Evolutionary conservation across 2,797 vertebrate genomes (phyloP).

Genomic region (Enteromius paludinosus): DNA sequence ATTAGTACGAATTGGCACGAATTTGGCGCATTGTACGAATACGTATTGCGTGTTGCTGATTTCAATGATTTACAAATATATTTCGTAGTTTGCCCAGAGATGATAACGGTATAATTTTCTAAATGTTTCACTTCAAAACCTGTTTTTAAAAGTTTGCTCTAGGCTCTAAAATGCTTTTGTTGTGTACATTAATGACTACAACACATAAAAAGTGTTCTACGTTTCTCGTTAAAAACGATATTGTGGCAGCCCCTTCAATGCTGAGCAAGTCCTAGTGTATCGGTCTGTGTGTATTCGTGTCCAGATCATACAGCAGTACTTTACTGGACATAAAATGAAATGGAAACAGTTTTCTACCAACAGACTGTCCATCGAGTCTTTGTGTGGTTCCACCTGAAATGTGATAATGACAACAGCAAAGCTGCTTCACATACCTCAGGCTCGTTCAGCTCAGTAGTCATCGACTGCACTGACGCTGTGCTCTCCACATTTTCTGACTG

Average conservation of each 20-base stretch:
- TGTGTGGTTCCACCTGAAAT: background rate
- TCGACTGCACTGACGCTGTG: conserved; percentile 12
- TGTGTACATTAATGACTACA: background rate
- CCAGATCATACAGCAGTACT: conserved; percentile 11
- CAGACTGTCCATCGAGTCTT: background rate
- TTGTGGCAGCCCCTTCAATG: background rate
- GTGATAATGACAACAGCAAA: conserved; percentile 12
- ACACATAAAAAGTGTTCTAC: background rate
- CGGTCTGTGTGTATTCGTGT: conserved; percentile 1
- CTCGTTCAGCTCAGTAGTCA: conserved; percentile 13
- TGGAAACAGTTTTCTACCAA: background rate
- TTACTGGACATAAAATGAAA: conserved; percentile 6
- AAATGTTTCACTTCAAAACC: background rate
- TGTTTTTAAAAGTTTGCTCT: background rate
- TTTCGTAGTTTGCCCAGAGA: too few species aligned
- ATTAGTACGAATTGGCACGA: too few species aligned
- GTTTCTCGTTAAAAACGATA: background rate
- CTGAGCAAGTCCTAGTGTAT: conserved; percentile 18
- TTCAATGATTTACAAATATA: too few species aligned
- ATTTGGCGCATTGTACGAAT: too few species aligned
- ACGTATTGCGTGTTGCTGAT: too few species aligned
- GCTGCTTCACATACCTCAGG: background rate
- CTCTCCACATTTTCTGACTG: conserved; percentile 31
- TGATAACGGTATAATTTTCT: background rate
- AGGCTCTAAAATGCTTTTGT: background rate